Base-by-base conservation (phyloP, 2,888 invertebrate genomes). In the Scaptomyza caliginosa region DNA sequence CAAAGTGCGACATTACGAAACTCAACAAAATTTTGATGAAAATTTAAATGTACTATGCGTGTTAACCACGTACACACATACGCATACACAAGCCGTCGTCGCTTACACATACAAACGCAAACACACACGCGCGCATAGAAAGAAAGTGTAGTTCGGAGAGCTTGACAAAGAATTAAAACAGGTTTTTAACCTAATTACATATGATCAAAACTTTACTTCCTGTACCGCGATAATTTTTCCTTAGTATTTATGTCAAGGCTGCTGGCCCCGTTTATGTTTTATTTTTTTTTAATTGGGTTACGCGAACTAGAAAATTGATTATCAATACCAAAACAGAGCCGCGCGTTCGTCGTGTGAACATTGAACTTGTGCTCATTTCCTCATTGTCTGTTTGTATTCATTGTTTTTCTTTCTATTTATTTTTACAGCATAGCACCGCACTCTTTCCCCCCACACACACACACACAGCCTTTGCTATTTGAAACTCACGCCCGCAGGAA, bases 151-250 rank as follows among this genome's bases (percentile, higher is more conserved):
- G 80, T 46, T 67, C 68, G 77, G 67, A 70, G 67, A 70, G 71
- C 66, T 74, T 64, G 73, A 76, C 84, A 86, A 80, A 80, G 71
- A 86, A 81, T 74, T 11, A 26, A 68, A 72, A 72, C 72, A 81
- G 83, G 83, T 86, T 83, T 80, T 84, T 84, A 84, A 81, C 84
- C 78, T 67, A 77, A 83, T 83, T 86, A 80, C 51, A 77, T 65
- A 59, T 55, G 52, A 40, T 62, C 34, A 58, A 56, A 66, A 66
- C 48, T 56, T 65, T 50, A 19, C 36, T 59, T 54, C 49, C 52
- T 43, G 36, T 42, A 45, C 42, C 38, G 57, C 59, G 38, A 28
- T 26, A 39, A 65, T 60, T 42, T 62, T 38, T 8, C 16, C 43
- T 48, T 39, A 19, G 17, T 46, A 70, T 80, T 67, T 42, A 63